Conservation (phyloP, 2,797 vertebrate species). For the Acanthurus leucopareius region DNA sequence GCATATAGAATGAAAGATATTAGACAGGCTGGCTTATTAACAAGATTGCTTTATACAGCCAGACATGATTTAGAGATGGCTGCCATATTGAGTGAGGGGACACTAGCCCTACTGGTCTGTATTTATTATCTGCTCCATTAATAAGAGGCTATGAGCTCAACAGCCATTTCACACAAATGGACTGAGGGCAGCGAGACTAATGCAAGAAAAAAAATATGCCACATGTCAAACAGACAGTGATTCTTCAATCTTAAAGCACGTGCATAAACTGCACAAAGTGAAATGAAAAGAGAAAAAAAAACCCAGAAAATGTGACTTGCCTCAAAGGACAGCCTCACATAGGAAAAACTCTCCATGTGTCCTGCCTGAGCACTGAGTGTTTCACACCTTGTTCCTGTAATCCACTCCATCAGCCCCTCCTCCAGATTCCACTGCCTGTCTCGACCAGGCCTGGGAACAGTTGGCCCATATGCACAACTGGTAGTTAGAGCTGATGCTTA, state of each 20-base stretch:
- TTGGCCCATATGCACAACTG: slow-evolving; percentile 52
- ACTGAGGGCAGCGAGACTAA: slow-evolving; percentile 65
- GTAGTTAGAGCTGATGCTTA: slow-evolving; percentile 51
- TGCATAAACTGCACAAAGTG: slow-evolving; percentile 56
- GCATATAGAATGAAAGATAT: slow-evolving; percentile 79
- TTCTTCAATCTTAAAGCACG: slow-evolving; percentile 63
- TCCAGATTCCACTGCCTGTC: slow-evolving; percentile 68
- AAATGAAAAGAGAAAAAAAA: slow-evolving; percentile 7
- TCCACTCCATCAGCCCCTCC: slow-evolving; percentile 61
- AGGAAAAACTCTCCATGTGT: slow-evolving; percentile 52
- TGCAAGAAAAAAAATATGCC: slow-evolving; percentile 54
- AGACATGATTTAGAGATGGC: slow-evolving; percentile 81
- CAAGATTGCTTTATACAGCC: slow-evolving; percentile 79
- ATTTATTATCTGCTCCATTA: slow-evolving; percentile 84
- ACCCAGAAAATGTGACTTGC: slow-evolving; percentile 8
- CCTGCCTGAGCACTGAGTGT: slow-evolving; percentile 57
- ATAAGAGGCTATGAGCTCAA: slow-evolving; percentile 80
- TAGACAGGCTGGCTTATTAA: slow-evolving; percentile 77
- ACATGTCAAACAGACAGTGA: slow-evolving; percentile 71
- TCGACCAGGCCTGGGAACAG: slow-evolving; percentile 63
- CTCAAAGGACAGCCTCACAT: slow-evolving; percentile 38
- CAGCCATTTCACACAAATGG: slow-evolving; percentile 78
- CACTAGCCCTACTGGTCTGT: slow-evolving; percentile 75
- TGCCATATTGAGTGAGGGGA: slow-evolving; percentile 83
- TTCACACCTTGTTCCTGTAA: slow-evolving; percentile 70